Percentiles rank a stretch among this genome's conserved stretches.
Evolutionary conservation across 2,797 vertebrate genomes (phyloP).

Genomic region (Intellagama lesueurii): DNA sequence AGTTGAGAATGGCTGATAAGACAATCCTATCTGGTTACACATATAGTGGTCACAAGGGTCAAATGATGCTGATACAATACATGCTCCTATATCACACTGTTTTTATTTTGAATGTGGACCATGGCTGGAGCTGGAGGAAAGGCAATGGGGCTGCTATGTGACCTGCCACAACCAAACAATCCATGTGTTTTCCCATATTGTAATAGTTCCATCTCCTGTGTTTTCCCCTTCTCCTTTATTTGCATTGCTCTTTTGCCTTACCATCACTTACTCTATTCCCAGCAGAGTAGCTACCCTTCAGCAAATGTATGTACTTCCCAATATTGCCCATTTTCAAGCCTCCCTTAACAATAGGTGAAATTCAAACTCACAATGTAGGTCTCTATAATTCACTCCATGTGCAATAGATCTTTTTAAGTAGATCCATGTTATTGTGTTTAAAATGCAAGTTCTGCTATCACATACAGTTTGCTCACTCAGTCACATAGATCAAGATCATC

Average conservation of each 20-base stretch:
- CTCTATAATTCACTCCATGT: not conserved
- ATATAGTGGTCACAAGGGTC: too few relatives aligned
- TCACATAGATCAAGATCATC: constrained; percentile 2
- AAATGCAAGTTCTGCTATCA: not conserved
- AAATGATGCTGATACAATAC: too few relatives aligned
- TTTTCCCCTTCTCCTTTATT: not conserved
- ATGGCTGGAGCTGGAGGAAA: not conserved
- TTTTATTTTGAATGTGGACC: too few relatives aligned
- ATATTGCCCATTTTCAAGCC: not conserved
- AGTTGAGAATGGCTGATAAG: too few relatives aligned
- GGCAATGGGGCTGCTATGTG: not conserved
- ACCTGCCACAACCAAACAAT: not conserved
- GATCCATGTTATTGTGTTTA: not conserved
- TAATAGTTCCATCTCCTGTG: not conserved
- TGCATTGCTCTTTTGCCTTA: not conserved
- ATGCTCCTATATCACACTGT: too few relatives aligned
- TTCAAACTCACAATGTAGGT: not conserved
- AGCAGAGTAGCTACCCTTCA: not conserved
- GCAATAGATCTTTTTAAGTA: not conserved
- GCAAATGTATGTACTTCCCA: not conserved
- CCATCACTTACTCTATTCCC: not conserved
- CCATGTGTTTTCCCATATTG: not conserved
- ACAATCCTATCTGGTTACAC: too few relatives aligned
- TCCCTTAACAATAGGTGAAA: not conserved
- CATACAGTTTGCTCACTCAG: constrained; percentile 5